Conservation (phyloP, 2,888 invertebrate species). For the Pasiphila rectangulata region DNA sequence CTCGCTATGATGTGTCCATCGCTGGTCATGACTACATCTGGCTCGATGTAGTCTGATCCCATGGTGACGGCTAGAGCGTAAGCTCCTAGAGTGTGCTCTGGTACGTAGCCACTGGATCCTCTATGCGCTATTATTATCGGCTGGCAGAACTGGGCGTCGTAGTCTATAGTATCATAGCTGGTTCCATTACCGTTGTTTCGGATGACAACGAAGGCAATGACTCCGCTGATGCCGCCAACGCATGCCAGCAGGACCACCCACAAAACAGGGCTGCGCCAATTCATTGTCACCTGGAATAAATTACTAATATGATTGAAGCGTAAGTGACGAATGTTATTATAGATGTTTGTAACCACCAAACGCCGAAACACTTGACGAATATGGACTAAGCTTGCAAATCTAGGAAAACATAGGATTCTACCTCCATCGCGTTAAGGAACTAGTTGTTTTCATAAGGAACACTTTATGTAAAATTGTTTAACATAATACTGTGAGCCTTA, state of each 20-base stretch:
- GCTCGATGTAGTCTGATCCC: conserved; percentile 72
- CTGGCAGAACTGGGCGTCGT: conserved; percentile 52
- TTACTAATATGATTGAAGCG: not conserved
- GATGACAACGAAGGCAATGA: conserved; percentile 33
- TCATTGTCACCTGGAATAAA: conserved; percentile 2
- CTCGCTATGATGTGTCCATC: conserved; percentile 66
- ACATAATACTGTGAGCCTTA: not conserved
- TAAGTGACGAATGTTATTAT: too few species aligned
- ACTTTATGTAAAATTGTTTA: too few species aligned
- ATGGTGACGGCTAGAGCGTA: conserved; percentile 69
- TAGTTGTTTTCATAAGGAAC: too few species aligned
- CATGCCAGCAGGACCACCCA: conserved; percentile 35
- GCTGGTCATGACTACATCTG: conserved; percentile 68
- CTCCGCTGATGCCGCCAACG: conserved; percentile 30
- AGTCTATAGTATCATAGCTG: conserved; percentile 28
- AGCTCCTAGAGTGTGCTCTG: conserved; percentile 70
- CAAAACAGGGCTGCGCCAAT: conserved; percentile 19
- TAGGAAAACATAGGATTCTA: too few species aligned
- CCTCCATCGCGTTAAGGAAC: too few species aligned
- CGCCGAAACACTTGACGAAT: too few species aligned
- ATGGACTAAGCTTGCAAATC: too few species aligned
- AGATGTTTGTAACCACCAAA: too few species aligned
- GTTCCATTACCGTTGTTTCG: conserved; percentile 25
- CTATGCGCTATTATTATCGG: conserved; percentile 67
- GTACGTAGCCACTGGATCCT: conserved; percentile 70